phyloP scores from a whole-genome alignment of 2,888 invertebrate species.

The Cheilosia pagana region DNA sequence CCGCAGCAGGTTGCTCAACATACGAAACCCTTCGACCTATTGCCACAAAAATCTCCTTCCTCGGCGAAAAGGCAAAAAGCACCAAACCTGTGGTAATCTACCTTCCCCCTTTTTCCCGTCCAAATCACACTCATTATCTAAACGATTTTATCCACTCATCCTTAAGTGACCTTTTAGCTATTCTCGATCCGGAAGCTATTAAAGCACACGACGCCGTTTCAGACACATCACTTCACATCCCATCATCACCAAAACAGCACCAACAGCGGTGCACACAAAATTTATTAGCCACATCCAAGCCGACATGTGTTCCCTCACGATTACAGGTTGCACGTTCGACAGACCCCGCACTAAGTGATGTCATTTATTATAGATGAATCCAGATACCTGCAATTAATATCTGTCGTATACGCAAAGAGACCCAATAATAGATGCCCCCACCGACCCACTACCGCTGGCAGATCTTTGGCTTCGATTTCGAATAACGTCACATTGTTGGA shows the following conservation, averaged over 20 bases:
- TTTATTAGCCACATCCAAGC: conserved; percentile 75
- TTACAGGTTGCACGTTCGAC: conserved; percentile 74
- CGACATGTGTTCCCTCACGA: conserved; percentile 73
- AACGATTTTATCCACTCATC: background rate
- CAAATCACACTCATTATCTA: background rate
- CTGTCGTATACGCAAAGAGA: conserved; percentile 58
- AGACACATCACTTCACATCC: conserved; percentile 30
- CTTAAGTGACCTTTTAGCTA: background rate
- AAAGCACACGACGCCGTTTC: conserved; percentile 28
- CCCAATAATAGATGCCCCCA: conserved; percentile 55
- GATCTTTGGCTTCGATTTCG: conserved; percentile 49
- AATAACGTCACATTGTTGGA: conserved; percentile 69
- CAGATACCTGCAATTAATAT: conserved; percentile 75
- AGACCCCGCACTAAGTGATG: conserved; percentile 73
- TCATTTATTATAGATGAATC: conserved; percentile 76
- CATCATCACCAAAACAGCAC: conserved; percentile 24
- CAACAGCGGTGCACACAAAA: conserved; percentile 2
- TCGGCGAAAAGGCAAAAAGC: too few species aligned
- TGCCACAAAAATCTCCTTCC: too few species aligned
- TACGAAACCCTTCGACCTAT: too few species aligned
- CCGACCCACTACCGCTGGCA: conserved; percentile 6
- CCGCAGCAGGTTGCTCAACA: too few species aligned
- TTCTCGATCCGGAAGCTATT: conserved; percentile 62
- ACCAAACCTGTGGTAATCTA: too few species aligned
- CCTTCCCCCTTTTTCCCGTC: too few species aligned